Percentiles rank a stretch among this genome's conserved stretches.
These are phyloP conservation scores for Sebastes minor DNA, from an alignment of 2,797 vertebrate genomes.

Conservation along the genomic window DNA sequence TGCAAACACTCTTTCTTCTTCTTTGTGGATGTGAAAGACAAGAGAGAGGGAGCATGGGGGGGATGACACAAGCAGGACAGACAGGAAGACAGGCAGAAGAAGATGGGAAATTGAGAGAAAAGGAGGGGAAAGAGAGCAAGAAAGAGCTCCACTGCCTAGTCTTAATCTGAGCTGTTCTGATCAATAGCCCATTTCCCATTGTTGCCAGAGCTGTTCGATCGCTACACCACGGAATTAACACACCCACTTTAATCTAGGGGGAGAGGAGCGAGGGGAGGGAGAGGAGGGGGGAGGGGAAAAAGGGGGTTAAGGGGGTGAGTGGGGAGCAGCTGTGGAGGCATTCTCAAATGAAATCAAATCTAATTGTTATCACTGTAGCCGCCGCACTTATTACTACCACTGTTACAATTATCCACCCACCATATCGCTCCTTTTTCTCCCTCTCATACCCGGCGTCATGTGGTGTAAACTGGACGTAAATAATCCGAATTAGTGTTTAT, in stretches of 20 bases:
- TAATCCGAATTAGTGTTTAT: conserved; percentile 80
- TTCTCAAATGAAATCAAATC: conserved; percentile 90
- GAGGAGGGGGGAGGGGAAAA: conserved; percentile 27
- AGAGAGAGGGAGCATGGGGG: conserved; percentile 34
- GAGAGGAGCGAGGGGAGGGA: conserved; percentile 78
- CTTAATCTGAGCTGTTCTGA: conserved; percentile 98
- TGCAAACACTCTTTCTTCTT: conserved; percentile 59
- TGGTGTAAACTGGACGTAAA: conserved; percentile 77
- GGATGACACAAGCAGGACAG: conserved; percentile 72
- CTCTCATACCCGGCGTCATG: conserved; percentile 38
- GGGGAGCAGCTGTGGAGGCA: conserved; percentile 87
- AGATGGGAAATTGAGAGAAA: conserved; percentile 85
- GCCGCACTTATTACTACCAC: conserved; percentile 84
- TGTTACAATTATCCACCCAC: conserved; percentile 80
- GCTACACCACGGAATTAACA: conserved; percentile 97
- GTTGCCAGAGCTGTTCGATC: conserved; percentile 99
- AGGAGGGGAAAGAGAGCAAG: conserved; percentile 87
- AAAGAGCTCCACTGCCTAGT: conserved; percentile 97
- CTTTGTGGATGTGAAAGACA: conserved; percentile 53
- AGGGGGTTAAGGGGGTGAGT: conserved; percentile 75
- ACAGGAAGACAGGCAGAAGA: conserved; percentile 77
- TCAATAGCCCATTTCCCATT: conserved; percentile 99
- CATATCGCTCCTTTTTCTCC: conserved; percentile 58
- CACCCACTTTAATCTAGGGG: conserved; percentile 97
- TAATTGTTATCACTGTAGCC: conserved; percentile 88